Evolutionary conservation across 2,113 vertebrate genomes (phyloP), one percentile per base, ranked within the genome.

Genomic region (Circaetus cinerascens): DNA sequence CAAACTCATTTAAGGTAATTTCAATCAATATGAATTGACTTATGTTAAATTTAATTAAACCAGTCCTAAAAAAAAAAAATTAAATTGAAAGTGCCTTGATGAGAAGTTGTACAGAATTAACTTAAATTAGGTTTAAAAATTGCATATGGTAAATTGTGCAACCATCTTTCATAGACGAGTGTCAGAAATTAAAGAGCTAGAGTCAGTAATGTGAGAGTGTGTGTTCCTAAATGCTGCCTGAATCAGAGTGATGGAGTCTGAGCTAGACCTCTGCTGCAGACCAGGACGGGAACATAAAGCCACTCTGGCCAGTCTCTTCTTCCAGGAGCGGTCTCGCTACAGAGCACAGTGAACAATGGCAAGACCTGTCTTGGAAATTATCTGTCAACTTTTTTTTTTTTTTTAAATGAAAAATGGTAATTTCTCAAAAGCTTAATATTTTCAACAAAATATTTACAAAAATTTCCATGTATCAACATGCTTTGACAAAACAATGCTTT

Each of bases 21-120:
- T 97, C 95, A 97, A 96, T 97, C 96, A 97, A 91, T 94, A 90
- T 64, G 86, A 97, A 95, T 87, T 92, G 78, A 97, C 91, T 97
- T 92, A 90, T 43, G 78, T 68, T 83, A 92, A 81, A 96, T 94
- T 95, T 91, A 96, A 97, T 96, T 97, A 96, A 96, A 88, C 7
- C 25, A n/a, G 46, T 48, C 38, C 75, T 83, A n/a, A 74, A 75
- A 64, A 51, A 46, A 41, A 57, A 45, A 82, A 48, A 25, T 5
- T 40, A 71, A 85, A 86, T 45, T 82, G 80, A 64, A 91, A 95
- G 46, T 55, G 59, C 26, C 60, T 96, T 90, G 79, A 93, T 92
- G 86, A 95, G 90, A 84, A 93, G 67, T 62, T 51, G 5, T 43
- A 92, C 15, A 55, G 68, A 92, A 94, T 90, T 95, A 90, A 88